Percentiles rank a stretch among this genome's conserved stretches.
Conservation (phyloP, 2,888 invertebrate genomes). For the Trichogramma evanescens region DNA sequence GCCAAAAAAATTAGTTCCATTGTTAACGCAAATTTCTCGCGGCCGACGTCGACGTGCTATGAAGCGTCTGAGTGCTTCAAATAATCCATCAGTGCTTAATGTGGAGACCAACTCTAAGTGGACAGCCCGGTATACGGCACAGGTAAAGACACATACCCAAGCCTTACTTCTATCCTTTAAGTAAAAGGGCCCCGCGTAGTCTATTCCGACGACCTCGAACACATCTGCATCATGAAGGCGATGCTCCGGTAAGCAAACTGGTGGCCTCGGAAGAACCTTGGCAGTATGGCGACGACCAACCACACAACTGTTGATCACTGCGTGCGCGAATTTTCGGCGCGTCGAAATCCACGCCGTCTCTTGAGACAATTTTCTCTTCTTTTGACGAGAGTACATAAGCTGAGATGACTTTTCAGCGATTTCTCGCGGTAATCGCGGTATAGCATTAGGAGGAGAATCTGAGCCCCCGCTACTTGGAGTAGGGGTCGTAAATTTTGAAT, state of each 20-base stretch:
- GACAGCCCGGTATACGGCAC: constrained; percentile 37
- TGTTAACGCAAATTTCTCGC: constrained; percentile 37
- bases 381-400: too few relatives aligned
- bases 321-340: too few relatives aligned
- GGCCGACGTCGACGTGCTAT: constrained; percentile 26
- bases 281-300: too few relatives aligned
- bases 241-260: constrained; percentile 1
- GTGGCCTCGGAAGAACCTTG: too few relatives aligned
- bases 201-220: constrained; percentile 29
- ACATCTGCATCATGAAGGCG: constrained; percentile 21
- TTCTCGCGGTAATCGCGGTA: too few relatives aligned
- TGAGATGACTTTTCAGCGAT: too few relatives aligned
- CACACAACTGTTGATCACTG: too few relatives aligned
- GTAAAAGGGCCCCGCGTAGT: constrained; percentile 36
- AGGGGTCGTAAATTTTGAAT: too few relatives aligned
- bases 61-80: constrained; percentile 25
- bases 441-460: too few relatives aligned
- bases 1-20: constrained; percentile 40
- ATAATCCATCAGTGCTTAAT: constrained; percentile 31
- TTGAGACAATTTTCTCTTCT: too few relatives aligned
- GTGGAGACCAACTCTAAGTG: constrained; percentile 37
- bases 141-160: constrained; percentile 39
- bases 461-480: too few relatives aligned
- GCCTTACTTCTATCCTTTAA: constrained; percentile 27
- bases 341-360: too few relatives aligned